phyloP scores from a whole-genome alignment of 2,797 vertebrate species.

The Spondyliosoma cantharus region DNA sequence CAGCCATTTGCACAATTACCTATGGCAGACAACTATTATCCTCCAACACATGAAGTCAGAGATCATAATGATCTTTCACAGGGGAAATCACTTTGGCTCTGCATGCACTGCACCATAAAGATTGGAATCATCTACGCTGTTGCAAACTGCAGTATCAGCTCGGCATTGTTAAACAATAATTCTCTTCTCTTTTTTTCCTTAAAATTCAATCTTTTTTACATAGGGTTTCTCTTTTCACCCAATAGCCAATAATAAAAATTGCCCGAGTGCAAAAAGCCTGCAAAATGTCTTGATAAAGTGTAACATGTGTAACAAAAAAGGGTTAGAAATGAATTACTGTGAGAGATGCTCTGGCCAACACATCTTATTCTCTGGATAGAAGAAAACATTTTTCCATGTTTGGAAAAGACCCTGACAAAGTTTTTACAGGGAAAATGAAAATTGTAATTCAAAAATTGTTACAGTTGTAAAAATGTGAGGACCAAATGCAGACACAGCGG shows the following conservation, averaged over 20 bases:
- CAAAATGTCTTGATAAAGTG: no score
- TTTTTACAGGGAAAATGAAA: no score
- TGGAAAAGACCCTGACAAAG: no score
- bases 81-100: slow-evolving; percentile 41
- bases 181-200: neutral
- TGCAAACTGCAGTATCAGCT: neutral
- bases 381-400: no score
- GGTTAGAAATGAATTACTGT: no score
- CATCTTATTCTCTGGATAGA: no score
- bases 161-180: slow-evolving; percentile 5
- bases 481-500: no score
- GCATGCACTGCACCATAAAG: slow-evolving; percentile 20
- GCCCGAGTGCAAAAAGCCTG: no score
- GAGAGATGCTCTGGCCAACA: no score
- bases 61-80: slow-evolving; percentile 34
- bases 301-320: no score
- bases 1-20: slow-evolving; percentile 38
- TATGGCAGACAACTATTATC: slow-evolving; percentile 42
- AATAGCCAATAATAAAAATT: neutral
- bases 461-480: no score
- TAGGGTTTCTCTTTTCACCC: neutral
- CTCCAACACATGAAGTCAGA: slow-evolving; percentile 32
- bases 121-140: neutral
- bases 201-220: neutral
- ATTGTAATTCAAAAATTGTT: no score